Evolutionary conservation across 1,140 invertebrate genomes (phyloP).

Genomic region (Drosophila obscura): DNA sequence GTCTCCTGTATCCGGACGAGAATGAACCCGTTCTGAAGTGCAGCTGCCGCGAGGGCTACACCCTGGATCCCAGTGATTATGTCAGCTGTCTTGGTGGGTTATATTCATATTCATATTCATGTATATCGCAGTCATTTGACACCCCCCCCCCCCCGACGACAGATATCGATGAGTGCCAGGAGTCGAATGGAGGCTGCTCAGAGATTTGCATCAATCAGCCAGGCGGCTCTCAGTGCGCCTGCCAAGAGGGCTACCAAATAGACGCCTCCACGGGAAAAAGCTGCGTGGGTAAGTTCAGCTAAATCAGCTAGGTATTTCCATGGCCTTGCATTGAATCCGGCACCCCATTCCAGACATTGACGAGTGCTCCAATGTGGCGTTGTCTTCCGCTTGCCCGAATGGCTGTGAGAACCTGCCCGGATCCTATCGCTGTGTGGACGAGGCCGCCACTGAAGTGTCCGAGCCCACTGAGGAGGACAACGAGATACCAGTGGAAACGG

Average conservation of each 20-base stretch:
- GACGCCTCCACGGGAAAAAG: slow-evolving; percentile 40
- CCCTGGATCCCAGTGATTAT: slow-evolving; percentile 69
- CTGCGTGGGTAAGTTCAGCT: slow-evolving; percentile 82
- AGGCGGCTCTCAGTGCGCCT: slow-evolving; percentile 89
- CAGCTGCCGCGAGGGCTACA: slow-evolving; percentile 72
- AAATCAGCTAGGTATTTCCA: not conserved
- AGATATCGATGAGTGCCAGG: slow-evolving; percentile 92
- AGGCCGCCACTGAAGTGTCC: not conserved
- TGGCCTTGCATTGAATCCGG: no score
- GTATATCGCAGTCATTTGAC: not conserved
- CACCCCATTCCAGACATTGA: slow-evolving; percentile 86
- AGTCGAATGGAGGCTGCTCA: slow-evolving; percentile 87
- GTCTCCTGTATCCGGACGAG: slow-evolving; percentile 71
- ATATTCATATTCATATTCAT: not conserved
- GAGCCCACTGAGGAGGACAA: slow-evolving; percentile 19
- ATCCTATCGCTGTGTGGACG: slow-evolving; percentile 87
- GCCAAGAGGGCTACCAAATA: slow-evolving; percentile 85
- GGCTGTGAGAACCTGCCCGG: slow-evolving; percentile 89
- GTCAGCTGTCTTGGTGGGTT: slow-evolving; percentile 69
- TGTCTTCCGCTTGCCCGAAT: slow-evolving; percentile 85
- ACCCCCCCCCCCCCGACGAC: no score
- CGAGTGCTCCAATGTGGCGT: slow-evolving; percentile 86
- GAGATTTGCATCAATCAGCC: slow-evolving; percentile 88
- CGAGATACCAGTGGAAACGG: slow-evolving; percentile 2
- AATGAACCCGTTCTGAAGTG: slow-evolving; percentile 72